A percentile compares a stretch with the other conserved stretches of the same genome.
These are phyloP conservation scores for Pogonomyrmex californicus DNA, from an alignment of 1,140 invertebrate species.

Conservation along the genomic window DNA sequence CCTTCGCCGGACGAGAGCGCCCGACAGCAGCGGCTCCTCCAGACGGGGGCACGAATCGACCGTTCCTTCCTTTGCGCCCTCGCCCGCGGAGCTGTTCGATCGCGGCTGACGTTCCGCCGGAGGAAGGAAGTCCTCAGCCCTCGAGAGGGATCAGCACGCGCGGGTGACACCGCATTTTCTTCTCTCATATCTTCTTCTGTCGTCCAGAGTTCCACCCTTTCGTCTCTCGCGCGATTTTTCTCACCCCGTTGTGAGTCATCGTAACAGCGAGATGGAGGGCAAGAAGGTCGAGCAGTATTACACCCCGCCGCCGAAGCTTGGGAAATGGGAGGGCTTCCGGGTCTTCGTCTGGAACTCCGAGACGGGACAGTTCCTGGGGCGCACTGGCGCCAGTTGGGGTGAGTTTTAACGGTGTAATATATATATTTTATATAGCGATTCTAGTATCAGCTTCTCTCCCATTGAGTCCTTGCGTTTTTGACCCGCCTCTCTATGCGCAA, in stretches of 20 bases:
- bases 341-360: constrained; percentile 96
- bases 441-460: background rate
- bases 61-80: constrained; percentile 82
- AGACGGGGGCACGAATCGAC: constrained; percentile 80
- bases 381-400: constrained; percentile 97
- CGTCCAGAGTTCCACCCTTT: constrained; percentile 10
- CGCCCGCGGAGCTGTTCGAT: constrained; percentile 78
- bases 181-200: background rate
- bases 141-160: constrained; percentile 32
- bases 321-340: constrained; percentile 94
- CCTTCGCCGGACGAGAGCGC: constrained; percentile 78
- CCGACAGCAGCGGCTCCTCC: constrained; percentile 77
- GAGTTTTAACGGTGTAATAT: constrained; percentile 86
- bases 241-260: constrained; percentile 15
- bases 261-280: constrained; percentile 89
- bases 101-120: constrained; percentile 72
- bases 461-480: constrained; percentile 26
- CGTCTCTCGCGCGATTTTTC: background rate
- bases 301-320: constrained; percentile 92
- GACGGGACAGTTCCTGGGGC: constrained; percentile 94
- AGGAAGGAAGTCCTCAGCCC: constrained; percentile 42
- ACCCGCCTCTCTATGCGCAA: constrained; percentile 32
- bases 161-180: constrained; percentile 41
- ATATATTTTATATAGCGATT: background rate
- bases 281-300: constrained; percentile 94